phyloP scores from a whole-genome alignment of 2,113 vertebrate genomes.

The Lophochroa leadbeateri region DNA sequence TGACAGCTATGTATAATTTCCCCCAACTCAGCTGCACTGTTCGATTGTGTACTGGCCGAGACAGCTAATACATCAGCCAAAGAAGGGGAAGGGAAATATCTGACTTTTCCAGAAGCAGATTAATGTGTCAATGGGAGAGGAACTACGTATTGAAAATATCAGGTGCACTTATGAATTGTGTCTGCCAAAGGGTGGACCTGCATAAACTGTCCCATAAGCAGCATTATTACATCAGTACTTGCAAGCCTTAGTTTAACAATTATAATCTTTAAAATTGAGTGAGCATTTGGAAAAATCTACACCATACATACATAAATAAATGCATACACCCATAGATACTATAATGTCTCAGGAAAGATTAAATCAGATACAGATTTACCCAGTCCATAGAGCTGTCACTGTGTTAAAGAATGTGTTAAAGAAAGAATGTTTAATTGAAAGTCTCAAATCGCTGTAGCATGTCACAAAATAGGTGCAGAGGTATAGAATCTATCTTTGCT shows the following conservation, averaged over 20 bases:
- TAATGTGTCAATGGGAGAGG: neutral
- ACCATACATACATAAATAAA: neutral
- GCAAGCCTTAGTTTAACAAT: neutral
- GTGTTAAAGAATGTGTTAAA: neutral
- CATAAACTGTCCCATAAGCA: neutral
- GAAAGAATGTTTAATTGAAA: neutral
- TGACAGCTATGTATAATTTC: constrained; percentile 5
- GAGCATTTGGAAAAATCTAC: neutral
- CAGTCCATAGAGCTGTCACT: neutral
- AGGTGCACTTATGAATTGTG: neutral
- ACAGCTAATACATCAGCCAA: neutral
- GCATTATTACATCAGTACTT: neutral
- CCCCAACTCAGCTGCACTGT: neutral
- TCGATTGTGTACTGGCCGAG: neutral
- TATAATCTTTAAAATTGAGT: neutral
- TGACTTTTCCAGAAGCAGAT: constrained; percentile 2
- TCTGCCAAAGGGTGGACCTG: constrained; percentile 7
- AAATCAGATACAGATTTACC: neutral
- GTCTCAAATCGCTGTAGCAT: neutral
- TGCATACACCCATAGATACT: neutral
- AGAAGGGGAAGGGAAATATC: neutral
- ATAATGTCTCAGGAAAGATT: neutral
- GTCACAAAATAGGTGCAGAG: neutral
- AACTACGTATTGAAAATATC: neutral
- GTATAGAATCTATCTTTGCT: neutral